These are phyloP conservation scores for Blastomussa wellsi DNA, from an alignment of 92 coral and sea anemone genomes.

Conservation along the genomic window DNA sequence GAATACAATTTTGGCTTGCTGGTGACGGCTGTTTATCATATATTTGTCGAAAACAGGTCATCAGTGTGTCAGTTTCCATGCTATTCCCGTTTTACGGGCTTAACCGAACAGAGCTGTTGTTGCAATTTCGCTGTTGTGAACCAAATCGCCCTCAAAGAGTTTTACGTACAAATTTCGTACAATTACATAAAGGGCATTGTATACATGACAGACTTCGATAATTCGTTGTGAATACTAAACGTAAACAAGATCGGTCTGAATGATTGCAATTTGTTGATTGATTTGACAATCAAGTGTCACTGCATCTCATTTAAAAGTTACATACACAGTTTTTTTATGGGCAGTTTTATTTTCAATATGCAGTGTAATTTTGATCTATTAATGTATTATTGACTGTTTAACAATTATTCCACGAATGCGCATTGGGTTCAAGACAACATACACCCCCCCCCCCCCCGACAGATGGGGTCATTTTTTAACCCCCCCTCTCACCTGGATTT, in stretches of 20 bases:
- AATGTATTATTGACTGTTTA: too few relatives aligned
- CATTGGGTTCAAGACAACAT: too few relatives aligned
- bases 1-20: background rate
- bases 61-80: background rate
- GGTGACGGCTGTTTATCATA: background rate
- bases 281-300: background rate
- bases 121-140: background rate
- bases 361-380: too few relatives aligned
- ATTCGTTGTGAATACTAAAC: background rate
- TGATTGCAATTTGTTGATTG: background rate
- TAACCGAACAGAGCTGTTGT: background rate
- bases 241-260: conserved; percentile 2
- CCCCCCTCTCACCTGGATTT: too few relatives aligned
- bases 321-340: too few relatives aligned
- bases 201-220: background rate
- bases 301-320: background rate
- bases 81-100: background rate
- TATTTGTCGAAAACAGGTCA: background rate
- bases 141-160: background rate
- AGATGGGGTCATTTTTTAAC: too few relatives aligned
- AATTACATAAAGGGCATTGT: background rate
- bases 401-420: too few relatives aligned
- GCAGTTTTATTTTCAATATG: too few relatives aligned
- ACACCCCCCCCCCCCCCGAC: too few relatives aligned
- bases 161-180: background rate